These are phyloP conservation scores for Apis laboriosa DNA, from an alignment of 1,140 invertebrate genomes.

Conservation along the genomic window DNA sequence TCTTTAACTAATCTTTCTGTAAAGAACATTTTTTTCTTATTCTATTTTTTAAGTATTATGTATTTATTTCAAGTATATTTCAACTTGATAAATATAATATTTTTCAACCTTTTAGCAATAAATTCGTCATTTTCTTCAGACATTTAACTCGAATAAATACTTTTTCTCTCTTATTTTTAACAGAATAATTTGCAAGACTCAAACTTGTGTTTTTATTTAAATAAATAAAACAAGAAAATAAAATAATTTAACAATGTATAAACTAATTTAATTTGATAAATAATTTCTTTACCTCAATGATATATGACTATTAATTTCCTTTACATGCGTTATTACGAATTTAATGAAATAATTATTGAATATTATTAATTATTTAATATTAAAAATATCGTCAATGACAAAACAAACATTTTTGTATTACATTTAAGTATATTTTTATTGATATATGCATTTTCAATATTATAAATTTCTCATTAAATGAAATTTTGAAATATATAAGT, in stretches of 20 bases:
- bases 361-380: no score
- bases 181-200: neutral
- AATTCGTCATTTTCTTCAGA: neutral
- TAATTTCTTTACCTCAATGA: neutral
- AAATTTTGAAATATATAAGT: no score
- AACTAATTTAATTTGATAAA: neutral
- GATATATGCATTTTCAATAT: constrained; percentile 3
- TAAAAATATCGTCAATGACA: neutral
- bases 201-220: no score
- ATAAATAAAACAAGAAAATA: neutral
- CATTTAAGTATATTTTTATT: neutral
- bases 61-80: constrained; percentile 1
- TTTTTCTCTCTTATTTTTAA: neutral
- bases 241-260: neutral
- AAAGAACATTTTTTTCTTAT: no score
- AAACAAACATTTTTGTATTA: neutral
- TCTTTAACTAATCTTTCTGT: neutral
- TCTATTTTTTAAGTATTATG: neutral
- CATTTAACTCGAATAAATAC: neutral
- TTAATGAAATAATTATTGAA: neutral
- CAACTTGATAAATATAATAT: neutral
- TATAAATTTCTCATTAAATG: neutral
- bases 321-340: neutral
- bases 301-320: neutral
- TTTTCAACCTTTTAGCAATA: neutral